Evolutionary conservation across 2,797 vertebrate genomes (phyloP).

Genomic region (Scleropages formosus): DNA sequence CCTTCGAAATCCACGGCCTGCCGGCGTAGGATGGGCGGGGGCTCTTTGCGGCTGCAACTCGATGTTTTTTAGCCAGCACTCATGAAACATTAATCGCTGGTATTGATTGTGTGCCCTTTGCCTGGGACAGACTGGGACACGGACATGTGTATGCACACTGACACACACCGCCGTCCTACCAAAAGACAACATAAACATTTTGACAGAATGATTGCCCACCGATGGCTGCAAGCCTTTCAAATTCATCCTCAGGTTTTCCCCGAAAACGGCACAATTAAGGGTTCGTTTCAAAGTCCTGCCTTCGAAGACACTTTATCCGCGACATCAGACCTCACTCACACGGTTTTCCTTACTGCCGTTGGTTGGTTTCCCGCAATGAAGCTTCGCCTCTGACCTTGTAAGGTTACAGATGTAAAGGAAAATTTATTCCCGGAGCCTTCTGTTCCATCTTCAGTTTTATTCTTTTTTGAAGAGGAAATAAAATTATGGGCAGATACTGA

Average conservation of each 20-base stretch:
- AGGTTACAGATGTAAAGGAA: conserved; percentile 54
- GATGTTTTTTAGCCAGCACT: conserved; percentile 41
- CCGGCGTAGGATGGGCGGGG: neutral
- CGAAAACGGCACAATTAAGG: conserved; percentile 55
- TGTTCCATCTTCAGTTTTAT: conserved; percentile 32
- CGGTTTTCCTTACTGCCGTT: conserved; percentile 50
- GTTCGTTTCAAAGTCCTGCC: conserved; percentile 53
- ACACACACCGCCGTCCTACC: neutral
- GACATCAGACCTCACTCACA: conserved; percentile 48
- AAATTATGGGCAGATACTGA: conserved; percentile 38
- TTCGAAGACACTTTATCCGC: conserved; percentile 54
- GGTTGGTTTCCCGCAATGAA: conserved; percentile 59
- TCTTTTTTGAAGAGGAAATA: conserved; percentile 38
- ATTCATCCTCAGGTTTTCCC: conserved; percentile 24
- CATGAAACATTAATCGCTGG: conserved; percentile 65
- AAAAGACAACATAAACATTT: conserved; percentile 32
- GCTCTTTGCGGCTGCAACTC: neutral
- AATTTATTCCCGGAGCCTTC: conserved; percentile 57
- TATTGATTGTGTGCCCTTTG: conserved; percentile 70
- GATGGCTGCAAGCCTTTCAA: neutral
- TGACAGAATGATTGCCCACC: conserved; percentile 36
- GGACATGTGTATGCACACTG: neutral
- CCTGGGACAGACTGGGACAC: conserved; percentile 34
- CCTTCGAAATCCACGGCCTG: conserved; percentile 35
- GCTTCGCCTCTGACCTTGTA: conserved; percentile 57